phyloP scores from a whole-genome alignment of 2,888 invertebrate species.

The Crematogaster levior region DNA sequence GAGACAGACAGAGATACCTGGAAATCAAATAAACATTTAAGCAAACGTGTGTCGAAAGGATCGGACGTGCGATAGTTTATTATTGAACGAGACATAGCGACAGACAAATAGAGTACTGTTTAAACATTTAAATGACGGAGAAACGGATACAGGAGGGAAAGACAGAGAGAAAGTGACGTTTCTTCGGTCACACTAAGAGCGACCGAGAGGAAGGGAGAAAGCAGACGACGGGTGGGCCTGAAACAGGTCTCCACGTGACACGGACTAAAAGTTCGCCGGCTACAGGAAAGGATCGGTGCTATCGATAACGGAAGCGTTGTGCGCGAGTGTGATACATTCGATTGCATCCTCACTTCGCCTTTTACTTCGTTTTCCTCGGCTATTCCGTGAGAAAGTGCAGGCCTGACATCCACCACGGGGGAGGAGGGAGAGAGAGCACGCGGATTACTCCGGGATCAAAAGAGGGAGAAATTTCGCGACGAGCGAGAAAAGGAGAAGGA shows the following conservation, averaged over 20 bases:
- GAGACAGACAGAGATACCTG: conserved; percentile 39
- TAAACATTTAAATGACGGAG: conserved; percentile 12
- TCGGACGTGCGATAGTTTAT: conserved; percentile 32
- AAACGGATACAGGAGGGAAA: conserved; percentile 20
- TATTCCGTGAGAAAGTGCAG: conserved; percentile 42
- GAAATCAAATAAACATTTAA: conserved; percentile 9
- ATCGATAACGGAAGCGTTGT: conserved; percentile 5
- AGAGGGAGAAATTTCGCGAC: conserved; percentile 13
- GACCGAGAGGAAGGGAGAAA: conserved; percentile 37
- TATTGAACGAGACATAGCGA: not conserved
- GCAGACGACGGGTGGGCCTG: conserved; percentile 28
- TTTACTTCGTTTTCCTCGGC: not conserved
- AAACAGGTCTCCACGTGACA: conserved; percentile 59
- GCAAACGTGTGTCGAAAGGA: conserved; percentile 35
- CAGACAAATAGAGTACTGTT: not conserved
- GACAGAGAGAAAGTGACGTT: conserved; percentile 57
- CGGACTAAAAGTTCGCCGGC: conserved; percentile 44
- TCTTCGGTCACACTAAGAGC: conserved; percentile 19
- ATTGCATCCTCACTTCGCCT: not conserved
- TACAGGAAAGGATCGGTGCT: conserved; percentile 3
- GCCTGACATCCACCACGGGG: not conserved
- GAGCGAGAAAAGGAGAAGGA: not conserved
- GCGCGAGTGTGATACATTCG: conserved; percentile 46
- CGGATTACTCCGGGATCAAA: not conserved
- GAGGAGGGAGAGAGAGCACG: not conserved